Evolutionary conservation across 2,888 invertebrate species (phyloP), one percentile per base, ranked within the genome.

Genomic region (Thecocarcelia acutangulata): DNA sequence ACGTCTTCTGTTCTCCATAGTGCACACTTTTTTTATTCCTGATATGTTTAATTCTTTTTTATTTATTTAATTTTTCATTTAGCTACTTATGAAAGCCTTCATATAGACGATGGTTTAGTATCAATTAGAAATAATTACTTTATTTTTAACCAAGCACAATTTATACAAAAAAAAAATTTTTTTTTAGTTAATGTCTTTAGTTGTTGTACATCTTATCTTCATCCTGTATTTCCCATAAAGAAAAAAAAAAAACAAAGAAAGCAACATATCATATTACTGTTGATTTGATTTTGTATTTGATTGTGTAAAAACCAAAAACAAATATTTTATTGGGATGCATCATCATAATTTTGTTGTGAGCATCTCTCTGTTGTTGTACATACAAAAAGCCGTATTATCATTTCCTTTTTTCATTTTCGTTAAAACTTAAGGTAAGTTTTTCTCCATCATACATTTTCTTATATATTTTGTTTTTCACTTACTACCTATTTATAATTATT

Each of bases 321-420:
- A 37, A 54, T n/a, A 50, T 15, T 42, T 78, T 58, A 50, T 44
- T 78, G 78, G 72, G 78, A 78, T 78, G 64, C 78, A 78, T 77
- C 61, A 73, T 74, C 75, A 68, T 59, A 15, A 72, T 66, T 77
- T 59, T 68, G 52, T 68, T 76, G 59, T 76, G 59, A 68, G 68
- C 61, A 73, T 73, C 61, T 63, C 69, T 42, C 61, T 80, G 63
- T 69, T 74, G 74, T 82, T 82, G 82, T 82, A 82, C 82, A 82
- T 82, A 82, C 63, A 69, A 78, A 78, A 72, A 82, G 82, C 82
- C 77, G 82, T 82, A 78, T 82, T 77, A 82, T 82, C 70, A 82
- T 74, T 73, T 78, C 58, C 70, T 77, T 76, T 82, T 81, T 82
- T 78, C 56, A 74, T 82, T 82, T 82, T 78, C 77, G 69, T 82